Evolutionary conservation across 1,140 invertebrate species (phyloP), one percentile per base, ranked within the genome.

Genomic region (Limonius californicus): DNA sequence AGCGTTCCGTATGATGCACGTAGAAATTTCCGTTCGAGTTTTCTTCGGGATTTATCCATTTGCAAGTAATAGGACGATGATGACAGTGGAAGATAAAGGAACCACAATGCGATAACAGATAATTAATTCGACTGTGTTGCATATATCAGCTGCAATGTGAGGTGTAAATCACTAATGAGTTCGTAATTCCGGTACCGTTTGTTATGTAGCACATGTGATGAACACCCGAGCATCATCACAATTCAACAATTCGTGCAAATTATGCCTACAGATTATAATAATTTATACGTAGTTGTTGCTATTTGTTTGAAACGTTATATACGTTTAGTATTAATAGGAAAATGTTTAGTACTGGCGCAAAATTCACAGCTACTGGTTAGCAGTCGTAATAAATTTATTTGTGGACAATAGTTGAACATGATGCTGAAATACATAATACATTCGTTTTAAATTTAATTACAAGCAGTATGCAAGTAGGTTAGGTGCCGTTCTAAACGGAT

Each of bases 111-210:
- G 45, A 50, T 50, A 50, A 12, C 3, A n/a, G n/a, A 50, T 50
- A 50, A 50, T 50, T 50, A 50, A 50, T 50, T 50, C 20, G 45
- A 3, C 45, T 50, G 20, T 21, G 45, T 21, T 50, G 20, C 16
- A 50, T 50, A 18, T 50, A 50, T 50, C 45, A 18, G 16, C 45
- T 39, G 35, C 35, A 39, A 1, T 39, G 35, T 39, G 35, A 39
- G n/a, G 35, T 39, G 35, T 39, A 39, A 39, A 39, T 39, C 35
- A 39, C 35, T 39, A 39, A 39, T 39, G 35, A 39, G 35, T 39
- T 39, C 35, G 35, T 39, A 39, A 39, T 39, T 39, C n/a, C 35
- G 11, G 35, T 39, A 39, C 35, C 35, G 35, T 39, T 39, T 14
- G n/a, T 39, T 39, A 39, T 39, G 35, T 39, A 39, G 1, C 35